These are phyloP conservation scores for Aphodius sticticus DNA, from an alignment of 2,888 invertebrate genomes.

Conservation along the genomic window DNA sequence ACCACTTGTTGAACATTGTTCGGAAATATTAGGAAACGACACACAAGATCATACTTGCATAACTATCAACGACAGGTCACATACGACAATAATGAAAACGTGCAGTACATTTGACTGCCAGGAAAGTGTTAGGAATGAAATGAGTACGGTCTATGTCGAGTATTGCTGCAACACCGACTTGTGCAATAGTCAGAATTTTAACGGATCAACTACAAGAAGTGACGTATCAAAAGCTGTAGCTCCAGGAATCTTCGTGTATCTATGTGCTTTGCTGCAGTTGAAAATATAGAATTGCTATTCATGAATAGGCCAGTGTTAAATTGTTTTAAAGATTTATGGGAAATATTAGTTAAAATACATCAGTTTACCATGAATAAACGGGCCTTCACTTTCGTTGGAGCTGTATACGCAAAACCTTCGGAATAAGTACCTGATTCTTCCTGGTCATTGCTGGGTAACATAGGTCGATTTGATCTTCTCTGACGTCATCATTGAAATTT, in stretches of 20 bases:
- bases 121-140: background rate
- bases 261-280: background rate
- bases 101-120: background rate
- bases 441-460: no score
- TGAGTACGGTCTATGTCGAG: background rate
- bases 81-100: background rate
- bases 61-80: slow-evolving; percentile 29
- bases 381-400: no score
- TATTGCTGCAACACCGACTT: background rate
- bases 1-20: background rate
- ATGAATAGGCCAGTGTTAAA: no score
- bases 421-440: no score
- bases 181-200: background rate
- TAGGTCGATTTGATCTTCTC: no score
- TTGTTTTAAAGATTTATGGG: no score
- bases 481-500: no score
- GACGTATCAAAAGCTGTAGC: background rate
- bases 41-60: background rate
- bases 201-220: background rate
- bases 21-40: background rate
- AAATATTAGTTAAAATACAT: no score
- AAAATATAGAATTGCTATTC: background rate
- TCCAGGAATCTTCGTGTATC: background rate
- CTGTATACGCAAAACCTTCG: no score
- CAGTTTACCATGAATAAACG: no score